phyloP scores from a whole-genome alignment of 2,797 vertebrate species.

The Limosa lapponica region DNA sequence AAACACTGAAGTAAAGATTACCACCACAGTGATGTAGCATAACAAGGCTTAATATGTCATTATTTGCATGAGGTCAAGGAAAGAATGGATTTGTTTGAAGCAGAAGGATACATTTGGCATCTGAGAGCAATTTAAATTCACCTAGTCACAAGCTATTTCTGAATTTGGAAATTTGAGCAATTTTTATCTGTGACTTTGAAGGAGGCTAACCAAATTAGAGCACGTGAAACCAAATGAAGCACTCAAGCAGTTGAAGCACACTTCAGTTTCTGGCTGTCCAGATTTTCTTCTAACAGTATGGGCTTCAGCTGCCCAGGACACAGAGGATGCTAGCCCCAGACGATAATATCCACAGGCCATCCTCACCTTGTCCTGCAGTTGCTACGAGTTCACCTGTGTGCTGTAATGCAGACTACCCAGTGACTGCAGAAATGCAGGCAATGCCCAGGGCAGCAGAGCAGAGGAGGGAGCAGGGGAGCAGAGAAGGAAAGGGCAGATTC shows the following conservation, averaged over 20 bases:
- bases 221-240: background rate
- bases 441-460: background rate
- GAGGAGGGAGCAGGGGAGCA: too few species aligned
- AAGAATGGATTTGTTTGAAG: background rate
- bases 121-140: slow-evolving; percentile 31
- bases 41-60: slow-evolving; percentile 7
- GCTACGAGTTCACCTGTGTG: background rate
- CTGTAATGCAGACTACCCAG: too few species aligned
- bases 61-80: slow-evolving; percentile 6
- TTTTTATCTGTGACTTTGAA: background rate
- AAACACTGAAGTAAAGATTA: background rate
- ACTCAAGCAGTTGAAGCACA: background rate
- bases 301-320: background rate
- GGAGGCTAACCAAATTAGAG: background rate
- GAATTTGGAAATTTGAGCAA: background rate
- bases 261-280: background rate
- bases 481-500: background rate
- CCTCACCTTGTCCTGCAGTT: background rate
- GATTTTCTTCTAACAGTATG: background rate
- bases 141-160: background rate
- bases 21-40: background rate
- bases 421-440: background rate
- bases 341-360: background rate
- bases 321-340: background rate
- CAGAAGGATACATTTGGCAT: background rate